A percentile compares a stretch with the other conserved stretches of the same genome.
Evolutionary conservation across 2,113 vertebrate genomes (phyloP).

Genomic region (Oceanites oceanicus): DNA sequence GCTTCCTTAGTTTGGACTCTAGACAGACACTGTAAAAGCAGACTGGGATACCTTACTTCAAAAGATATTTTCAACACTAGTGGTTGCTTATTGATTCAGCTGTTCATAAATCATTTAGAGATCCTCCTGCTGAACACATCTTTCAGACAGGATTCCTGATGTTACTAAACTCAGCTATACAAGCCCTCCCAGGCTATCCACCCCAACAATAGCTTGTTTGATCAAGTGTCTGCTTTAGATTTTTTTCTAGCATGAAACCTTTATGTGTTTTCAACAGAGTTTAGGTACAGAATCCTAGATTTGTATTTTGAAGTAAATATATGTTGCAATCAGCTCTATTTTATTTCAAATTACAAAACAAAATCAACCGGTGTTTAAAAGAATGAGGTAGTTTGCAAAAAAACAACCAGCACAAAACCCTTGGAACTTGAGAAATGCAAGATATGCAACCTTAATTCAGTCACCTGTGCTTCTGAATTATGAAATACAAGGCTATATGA

Average conservation of each 20-base stretch:
- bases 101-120: constrained; percentile 70
- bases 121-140: constrained; percentile 49
- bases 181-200: constrained; percentile 41
- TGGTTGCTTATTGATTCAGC: constrained; percentile 62
- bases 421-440: neutral
- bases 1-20: constrained; percentile 45
- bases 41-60: constrained; percentile 44
- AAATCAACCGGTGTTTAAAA: neutral
- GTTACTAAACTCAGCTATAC: constrained; percentile 41
- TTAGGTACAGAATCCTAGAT: neutral
- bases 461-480: neutral
- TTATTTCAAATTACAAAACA: neutral
- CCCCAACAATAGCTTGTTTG: constrained; percentile 48
- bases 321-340: neutral
- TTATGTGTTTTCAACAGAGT: constrained; percentile 2
- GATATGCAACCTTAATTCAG: neutral
- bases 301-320: neutral
- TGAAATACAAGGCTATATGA: neutral
- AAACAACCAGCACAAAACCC: neutral
- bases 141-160: constrained; percentile 49
- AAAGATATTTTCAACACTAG: constrained; percentile 56
- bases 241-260: constrained; percentile 22
- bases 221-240: constrained; percentile 20
- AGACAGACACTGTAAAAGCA: neutral
- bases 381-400: neutral